Percentiles rank a stretch among this genome's conserved stretches.
These are phyloP conservation scores for Paralinhomoeus sp. DNA, from an alignment of 2,888 invertebrate genomes.

Conservation along the genomic window DNA sequence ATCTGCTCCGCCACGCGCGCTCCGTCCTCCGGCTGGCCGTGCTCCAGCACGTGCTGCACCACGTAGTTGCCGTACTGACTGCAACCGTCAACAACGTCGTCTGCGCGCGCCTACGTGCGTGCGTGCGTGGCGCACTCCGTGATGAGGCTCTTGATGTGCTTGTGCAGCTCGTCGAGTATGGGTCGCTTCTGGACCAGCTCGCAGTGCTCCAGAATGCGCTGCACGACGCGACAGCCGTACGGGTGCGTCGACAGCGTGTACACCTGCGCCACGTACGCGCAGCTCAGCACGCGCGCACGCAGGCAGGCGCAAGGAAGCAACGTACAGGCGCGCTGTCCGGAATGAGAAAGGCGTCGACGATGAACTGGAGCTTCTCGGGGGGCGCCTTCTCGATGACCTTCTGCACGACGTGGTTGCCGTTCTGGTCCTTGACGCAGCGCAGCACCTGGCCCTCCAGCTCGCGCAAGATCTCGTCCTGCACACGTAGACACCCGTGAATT, in stretches of 20 bases:
- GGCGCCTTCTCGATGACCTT: constrained; percentile 98
- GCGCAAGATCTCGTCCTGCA: constrained; percentile 66
- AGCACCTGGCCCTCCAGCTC: constrained; percentile 79
- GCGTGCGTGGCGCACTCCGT: constrained; percentile 52
- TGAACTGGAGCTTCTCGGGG: constrained; percentile 79
- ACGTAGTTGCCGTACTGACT: constrained; percentile 94
- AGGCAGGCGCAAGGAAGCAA: too few species aligned
- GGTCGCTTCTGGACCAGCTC: constrained; percentile 64
- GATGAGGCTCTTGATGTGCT: constrained; percentile 52
- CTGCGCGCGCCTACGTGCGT: too few species aligned
- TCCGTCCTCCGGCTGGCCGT: constrained; percentile 88
- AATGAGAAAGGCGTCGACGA: constrained; percentile 56
- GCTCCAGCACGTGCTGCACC: constrained; percentile 87
- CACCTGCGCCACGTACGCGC: too few species aligned
- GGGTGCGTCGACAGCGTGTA: constrained; percentile 91
- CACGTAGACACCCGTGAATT: too few species aligned
- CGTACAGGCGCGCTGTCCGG: background rate
- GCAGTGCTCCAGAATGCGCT: constrained; percentile 94
- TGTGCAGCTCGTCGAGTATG: constrained; percentile 76
- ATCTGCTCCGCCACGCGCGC: constrained; percentile 71
- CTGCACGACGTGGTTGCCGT: constrained; percentile 97
- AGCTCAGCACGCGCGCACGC: too few species aligned
- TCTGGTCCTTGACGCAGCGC: constrained; percentile 98
- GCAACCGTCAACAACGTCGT: too few species aligned
- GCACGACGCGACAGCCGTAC: constrained; percentile 95